These are phyloP conservation scores for Theodoxus fluviatilis DNA, from an alignment of 2,888 invertebrate species.

Conservation along the genomic window DNA sequence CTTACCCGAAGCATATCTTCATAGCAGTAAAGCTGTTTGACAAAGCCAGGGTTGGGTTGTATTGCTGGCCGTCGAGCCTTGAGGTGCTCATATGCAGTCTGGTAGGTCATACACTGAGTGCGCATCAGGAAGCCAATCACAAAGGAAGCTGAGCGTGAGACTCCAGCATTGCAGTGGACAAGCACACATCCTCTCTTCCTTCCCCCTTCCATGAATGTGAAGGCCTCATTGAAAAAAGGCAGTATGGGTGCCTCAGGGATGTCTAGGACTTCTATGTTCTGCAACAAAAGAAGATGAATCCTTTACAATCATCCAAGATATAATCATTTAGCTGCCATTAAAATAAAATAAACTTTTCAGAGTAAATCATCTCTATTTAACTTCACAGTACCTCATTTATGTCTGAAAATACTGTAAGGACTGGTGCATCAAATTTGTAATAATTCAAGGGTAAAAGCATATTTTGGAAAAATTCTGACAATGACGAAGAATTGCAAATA, in stretches of 20 bases:
- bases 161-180: constrained; percentile 91
- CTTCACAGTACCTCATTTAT: too few relatives aligned
- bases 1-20: constrained; percentile 46
- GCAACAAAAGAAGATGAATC: too few relatives aligned
- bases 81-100: constrained; percentile 74
- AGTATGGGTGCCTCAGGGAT: constrained; percentile 58
- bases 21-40: constrained; percentile 72
- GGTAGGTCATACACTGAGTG: constrained; percentile 68
- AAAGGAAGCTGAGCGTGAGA: constrained; percentile 83
- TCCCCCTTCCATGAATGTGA: constrained; percentile 76
- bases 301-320: too few relatives aligned
- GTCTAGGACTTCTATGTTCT: constrained; percentile 72
- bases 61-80: constrained; percentile 75
- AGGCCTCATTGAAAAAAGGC: constrained; percentile 65
- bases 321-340: too few relatives aligned
- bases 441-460: too few relatives aligned
- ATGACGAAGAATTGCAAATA: too few relatives aligned
- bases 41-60: constrained; percentile 84
- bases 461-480: too few relatives aligned
- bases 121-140: constrained; percentile 83
- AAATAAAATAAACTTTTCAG: too few relatives aligned
- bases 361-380: too few relatives aligned
- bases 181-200: constrained; percentile 72
- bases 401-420: too few relatives aligned
- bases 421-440: too few relatives aligned